phyloP scores from a whole-genome alignment of 1,140 invertebrate species.

The Lepeophtheirus salmonis region DNA sequence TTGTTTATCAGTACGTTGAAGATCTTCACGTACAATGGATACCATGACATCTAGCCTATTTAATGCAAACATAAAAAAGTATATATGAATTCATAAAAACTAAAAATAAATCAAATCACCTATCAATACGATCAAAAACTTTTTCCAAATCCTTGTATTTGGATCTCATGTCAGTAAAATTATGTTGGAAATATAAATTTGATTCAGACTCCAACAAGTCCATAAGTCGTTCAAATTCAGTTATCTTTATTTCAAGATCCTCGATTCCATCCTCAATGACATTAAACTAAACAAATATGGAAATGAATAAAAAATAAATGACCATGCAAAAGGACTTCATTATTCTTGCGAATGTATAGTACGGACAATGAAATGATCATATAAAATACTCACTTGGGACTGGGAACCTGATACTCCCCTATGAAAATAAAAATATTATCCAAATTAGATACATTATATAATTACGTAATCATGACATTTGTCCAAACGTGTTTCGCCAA shows the following conservation, averaged over 20 bases:
- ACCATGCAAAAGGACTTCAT: too few relatives aligned
- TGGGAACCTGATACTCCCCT: background rate
- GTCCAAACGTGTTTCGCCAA: too few relatives aligned
- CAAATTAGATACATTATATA: too few relatives aligned
- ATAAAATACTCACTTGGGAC: background rate
- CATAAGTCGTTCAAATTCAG: background rate
- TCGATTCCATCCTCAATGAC: background rate
- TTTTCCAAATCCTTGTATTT: background rate
- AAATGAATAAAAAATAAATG: background rate
- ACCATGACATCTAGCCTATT: background rate
- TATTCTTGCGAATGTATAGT: too few relatives aligned
- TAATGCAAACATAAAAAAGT: too few relatives aligned
- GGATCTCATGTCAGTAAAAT: background rate
- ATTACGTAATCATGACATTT: too few relatives aligned
- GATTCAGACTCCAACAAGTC: background rate
- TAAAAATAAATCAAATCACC: background rate
- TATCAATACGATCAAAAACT: background rate
- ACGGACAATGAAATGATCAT: background rate
- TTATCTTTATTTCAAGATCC: background rate
- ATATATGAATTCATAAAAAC: background rate
- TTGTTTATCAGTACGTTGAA: background rate
- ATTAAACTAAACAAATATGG: background rate
- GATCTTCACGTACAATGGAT: background rate
- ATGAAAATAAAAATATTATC: too few relatives aligned
- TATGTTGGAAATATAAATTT: background rate